Conservation (phyloP, 2,888 invertebrate genomes). For the Malachius bipustulatus region DNA sequence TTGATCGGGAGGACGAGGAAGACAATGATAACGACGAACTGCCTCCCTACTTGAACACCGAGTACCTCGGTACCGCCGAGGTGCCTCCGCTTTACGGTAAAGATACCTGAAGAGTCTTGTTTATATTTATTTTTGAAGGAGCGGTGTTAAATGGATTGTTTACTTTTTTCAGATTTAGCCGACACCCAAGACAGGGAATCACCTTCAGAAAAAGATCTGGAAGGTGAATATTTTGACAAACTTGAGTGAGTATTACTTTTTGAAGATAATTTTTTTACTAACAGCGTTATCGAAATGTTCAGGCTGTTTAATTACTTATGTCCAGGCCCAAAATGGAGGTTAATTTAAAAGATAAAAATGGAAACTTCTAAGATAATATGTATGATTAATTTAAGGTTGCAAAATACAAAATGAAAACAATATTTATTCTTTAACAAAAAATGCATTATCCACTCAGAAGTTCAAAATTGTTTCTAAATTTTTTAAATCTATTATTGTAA, state of each 20-base stretch:
- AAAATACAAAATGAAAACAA: no score
- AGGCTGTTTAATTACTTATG: no score
- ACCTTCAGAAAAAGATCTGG: constrained; percentile 29
- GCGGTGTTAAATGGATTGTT: constrained; percentile 9
- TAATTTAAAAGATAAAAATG: no score
- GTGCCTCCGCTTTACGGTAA: constrained; percentile 33
- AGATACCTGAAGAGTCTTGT: constrained; percentile 1
- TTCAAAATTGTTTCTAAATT: no score
- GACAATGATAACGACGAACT: constrained; percentile 50
- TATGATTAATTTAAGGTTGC: no score
- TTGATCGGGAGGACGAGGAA: constrained; percentile 44
- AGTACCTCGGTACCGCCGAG: constrained; percentile 40
- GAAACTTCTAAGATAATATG: no score
- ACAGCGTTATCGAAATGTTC: not conserved
- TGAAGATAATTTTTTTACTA: constrained; percentile 2
- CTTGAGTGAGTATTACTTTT: constrained; percentile 27
- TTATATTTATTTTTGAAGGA: not conserved
- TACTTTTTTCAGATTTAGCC: constrained; percentile 26
- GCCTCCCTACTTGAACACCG: constrained; percentile 64
- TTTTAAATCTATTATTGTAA: no score
- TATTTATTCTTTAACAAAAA: no score
- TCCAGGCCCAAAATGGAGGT: no score
- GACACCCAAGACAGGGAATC: constrained; percentile 27
- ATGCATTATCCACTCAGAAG: no score
- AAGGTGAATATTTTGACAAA: constrained; percentile 31